phyloP scores from a whole-genome alignment of 2,113 vertebrate species.

The Fukomys damarensis region DNA sequence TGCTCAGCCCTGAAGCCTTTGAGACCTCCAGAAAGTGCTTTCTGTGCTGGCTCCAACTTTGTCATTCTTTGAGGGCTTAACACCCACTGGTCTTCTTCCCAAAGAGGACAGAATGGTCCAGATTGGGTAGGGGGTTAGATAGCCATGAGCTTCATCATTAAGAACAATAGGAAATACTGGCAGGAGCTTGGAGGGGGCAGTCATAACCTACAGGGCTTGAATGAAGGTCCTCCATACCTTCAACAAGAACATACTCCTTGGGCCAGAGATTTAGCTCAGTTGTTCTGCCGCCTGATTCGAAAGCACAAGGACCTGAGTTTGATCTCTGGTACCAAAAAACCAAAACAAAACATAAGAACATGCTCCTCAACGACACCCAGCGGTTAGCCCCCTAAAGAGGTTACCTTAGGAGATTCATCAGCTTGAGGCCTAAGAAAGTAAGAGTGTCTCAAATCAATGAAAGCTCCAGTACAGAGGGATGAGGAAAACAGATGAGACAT shows the following conservation, averaged over 20 bases:
- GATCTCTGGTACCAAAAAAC: no score
- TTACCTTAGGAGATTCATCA: constrained; percentile 10
- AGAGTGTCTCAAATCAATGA: constrained; percentile 45
- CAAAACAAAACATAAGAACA: no score
- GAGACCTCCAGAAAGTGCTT: neutral
- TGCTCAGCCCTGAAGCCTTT: neutral
- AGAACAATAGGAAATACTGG: neutral
- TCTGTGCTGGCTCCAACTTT: neutral
- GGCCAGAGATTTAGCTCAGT: no score
- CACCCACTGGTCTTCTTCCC: neutral
- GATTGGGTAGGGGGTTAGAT: neutral
- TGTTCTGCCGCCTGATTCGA: no score
- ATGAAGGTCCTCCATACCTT: neutral
- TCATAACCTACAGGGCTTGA: neutral
- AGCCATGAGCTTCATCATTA: neutral
- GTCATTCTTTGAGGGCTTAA: neutral
- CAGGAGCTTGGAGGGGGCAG: neutral
- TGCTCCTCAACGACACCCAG: neutral
- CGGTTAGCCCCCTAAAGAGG: neutral
- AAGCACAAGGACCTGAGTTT: no score
- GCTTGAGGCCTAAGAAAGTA: neutral
- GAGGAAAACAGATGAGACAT: constrained; percentile 38
- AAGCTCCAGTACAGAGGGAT: constrained; percentile 33
- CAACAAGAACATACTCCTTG: neutral
- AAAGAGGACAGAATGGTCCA: neutral